Evolutionary conservation across 23 tunicate species (phyloP), one percentile per base, ranked within the genome.

Genomic region (Botrylloides violaceus): DNA sequence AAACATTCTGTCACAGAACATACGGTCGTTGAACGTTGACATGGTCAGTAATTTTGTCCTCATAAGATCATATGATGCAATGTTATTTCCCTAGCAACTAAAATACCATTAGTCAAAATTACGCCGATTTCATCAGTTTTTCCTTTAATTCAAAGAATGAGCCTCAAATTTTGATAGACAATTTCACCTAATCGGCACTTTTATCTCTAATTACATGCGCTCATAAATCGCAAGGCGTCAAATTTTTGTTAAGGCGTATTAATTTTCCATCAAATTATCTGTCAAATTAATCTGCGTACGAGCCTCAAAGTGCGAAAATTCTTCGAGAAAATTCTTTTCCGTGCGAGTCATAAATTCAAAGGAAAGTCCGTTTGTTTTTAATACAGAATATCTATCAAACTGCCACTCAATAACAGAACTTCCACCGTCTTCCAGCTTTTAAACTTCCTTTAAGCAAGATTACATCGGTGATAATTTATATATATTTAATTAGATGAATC

Each of bases 181-280:
- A 43, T 43, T 43, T 43, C 53, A 43, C 53, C 53, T 43, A 43
- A 43, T 43, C 53, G 53, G 53, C 53, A 43, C 53, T 43, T 43
- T 43, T 15, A 43, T 43, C 53, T 43, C 15, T 43, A 43, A 43
- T 43, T 43, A 43, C 53, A 43, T 15, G 9, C 9, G 15, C 9
- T 43, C 53, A 15, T 15, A 15, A 43, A 43, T 43, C 9, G 53
- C 53, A n/a, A n/a, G n/a, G 53, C 53, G 53, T 43, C 53, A 43
- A 43, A 43, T 43, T 43, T 15, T 43, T 43, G 12, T 43, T 15
- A 43, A 43, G 53, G 53, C 53, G 53, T 43, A 43, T 43, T 43
- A 43, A 43, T 43, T 43, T 43, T 43, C 53, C 53, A 43, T 43
- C 53, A 43, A 43, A 43, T 43, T 43, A 43, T 43, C 53, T 43